Conservation (phyloP, 2,113 vertebrate genomes). For the Oceanites oceanicus region DNA sequence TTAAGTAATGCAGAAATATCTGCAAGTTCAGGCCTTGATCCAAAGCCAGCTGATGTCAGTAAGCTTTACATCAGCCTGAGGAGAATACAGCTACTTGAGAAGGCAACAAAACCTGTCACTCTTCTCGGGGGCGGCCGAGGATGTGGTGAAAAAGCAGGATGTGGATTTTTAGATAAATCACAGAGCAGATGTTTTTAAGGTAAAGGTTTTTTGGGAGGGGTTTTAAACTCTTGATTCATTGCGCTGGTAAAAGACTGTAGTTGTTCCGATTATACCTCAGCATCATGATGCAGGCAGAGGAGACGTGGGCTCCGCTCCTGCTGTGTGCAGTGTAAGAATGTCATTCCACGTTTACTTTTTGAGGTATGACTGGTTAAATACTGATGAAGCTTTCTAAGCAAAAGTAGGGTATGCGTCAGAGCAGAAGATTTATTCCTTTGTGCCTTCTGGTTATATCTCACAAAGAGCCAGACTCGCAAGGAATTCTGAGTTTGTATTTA, state of each 20-base stretch:
- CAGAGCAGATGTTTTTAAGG: background rate
- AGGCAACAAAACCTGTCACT: background rate
- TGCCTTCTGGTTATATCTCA: background rate
- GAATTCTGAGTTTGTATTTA: background rate
- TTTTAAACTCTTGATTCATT: background rate
- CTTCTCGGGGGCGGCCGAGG: background rate
- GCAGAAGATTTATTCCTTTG: background rate
- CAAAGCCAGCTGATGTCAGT: background rate
- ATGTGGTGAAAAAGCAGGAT: background rate
- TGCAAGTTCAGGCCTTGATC: background rate
- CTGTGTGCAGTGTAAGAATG: rapidly evolving
- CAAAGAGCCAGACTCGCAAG: background rate
- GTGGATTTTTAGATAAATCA: background rate
- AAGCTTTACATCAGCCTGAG: background rate
- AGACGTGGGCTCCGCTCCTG: background rate
- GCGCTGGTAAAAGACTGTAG: background rate
- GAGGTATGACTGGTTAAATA: background rate
- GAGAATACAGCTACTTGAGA: background rate
- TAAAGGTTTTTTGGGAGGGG: rapidly evolving
- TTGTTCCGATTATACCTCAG: background rate
- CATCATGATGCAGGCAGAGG: background rate
- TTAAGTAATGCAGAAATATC: background rate
- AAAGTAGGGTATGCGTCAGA: background rate
- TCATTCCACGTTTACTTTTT: rapidly evolving
- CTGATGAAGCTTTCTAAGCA: background rate